A percentile compares a stretch with the other conserved stretches of the same genome.
phyloP scores from a whole-genome alignment of 2,797 vertebrate genomes.

The Pterois miles region DNA sequence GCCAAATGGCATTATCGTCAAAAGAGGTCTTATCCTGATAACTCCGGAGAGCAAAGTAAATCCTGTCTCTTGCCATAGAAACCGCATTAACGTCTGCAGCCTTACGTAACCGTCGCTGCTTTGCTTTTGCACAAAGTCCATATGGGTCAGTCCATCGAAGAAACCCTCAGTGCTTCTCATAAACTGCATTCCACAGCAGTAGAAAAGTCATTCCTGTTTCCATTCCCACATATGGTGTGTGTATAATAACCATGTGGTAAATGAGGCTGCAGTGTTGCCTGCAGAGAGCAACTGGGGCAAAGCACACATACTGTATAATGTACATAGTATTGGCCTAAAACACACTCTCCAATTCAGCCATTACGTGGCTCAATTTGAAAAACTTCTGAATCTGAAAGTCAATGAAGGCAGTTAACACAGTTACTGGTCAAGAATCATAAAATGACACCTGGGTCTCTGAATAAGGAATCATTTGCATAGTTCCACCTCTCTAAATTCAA shows the following conservation, averaged over 20 bases:
- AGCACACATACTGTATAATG: not conserved
- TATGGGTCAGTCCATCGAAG: conserved; percentile 37
- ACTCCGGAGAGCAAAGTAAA: conserved; percentile 43
- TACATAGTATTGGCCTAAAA: not conserved
- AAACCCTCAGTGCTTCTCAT: conserved; percentile 19
- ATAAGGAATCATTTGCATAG: conserved; percentile 50
- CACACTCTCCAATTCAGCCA: conserved; percentile 16
- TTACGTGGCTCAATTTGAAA: conserved; percentile 44
- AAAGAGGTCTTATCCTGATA: conserved; percentile 52
- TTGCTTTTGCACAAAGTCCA: conserved; percentile 33
- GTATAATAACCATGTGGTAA: conserved; percentile 35
- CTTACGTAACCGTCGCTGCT: conserved; percentile 48
- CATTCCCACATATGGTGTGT: conserved; percentile 8
- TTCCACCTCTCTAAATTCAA: conserved; percentile 42
- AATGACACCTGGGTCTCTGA: conserved; percentile 40
- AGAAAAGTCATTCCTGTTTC: conserved; percentile 28
- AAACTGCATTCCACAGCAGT: conserved; percentile 25
- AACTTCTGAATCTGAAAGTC: conserved; percentile 60
- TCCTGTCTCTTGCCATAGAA: conserved; percentile 35
- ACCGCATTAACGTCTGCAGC: conserved; percentile 23
- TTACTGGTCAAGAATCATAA: conserved; percentile 68
- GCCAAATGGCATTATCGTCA: conserved; percentile 60
- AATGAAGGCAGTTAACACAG: conserved; percentile 63
- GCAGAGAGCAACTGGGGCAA: not conserved
- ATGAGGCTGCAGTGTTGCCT: conserved; percentile 10